Base-by-base conservation (phyloP, 1,140 invertebrate species). In the Dendrolimus kikuchii region DNA sequence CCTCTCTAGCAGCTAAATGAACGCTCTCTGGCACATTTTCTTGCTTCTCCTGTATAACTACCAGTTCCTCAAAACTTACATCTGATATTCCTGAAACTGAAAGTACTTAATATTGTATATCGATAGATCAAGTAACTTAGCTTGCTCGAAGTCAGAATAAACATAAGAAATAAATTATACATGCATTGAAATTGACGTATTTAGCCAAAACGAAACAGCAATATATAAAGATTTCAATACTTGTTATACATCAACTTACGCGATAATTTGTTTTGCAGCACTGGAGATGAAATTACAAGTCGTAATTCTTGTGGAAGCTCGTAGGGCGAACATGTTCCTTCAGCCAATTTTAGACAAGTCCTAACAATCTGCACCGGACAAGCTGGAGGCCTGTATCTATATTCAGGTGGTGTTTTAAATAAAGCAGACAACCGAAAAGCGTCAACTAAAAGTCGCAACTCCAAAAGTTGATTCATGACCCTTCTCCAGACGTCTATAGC, bases 61-160 rank as follows among this genome's bases (percentile, higher is more conserved):
- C 84, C 48, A 87, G 51, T 61, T 88, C 87, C 47, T 88, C 85
- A 57, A 87, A 87, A 64, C 83, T 86, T 0, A 71, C 62, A 49
- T 85, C 82, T 4, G 82, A 87, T 7, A 72, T 75, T 36, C 77
- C 77, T 46, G 85, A 86, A 38, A 78, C 83, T 88, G 54, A 37
- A 60, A 46, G 53, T 23, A 7, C 39, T 23, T 23, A 23, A 23
- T 23, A 51, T 37, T 7, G 49, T 40, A 9, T 38, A 50, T 46
- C 38, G 36, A 46, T 40, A 49, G 23, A 23, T 23, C 23, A 23
- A n/a, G n/a, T 23, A 23, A 23, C 3, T 23, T 23, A 23, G 23
- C 3, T 23, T 23, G 23, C 23, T 23, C 23, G 23, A 23, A 23
- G 23, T 23, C 23, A 23, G 23, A 23, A 23, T 23, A 23, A 23